Base-by-base conservation (phyloP, 1,140 invertebrate genomes). In the Radopholus similis region DNA sequence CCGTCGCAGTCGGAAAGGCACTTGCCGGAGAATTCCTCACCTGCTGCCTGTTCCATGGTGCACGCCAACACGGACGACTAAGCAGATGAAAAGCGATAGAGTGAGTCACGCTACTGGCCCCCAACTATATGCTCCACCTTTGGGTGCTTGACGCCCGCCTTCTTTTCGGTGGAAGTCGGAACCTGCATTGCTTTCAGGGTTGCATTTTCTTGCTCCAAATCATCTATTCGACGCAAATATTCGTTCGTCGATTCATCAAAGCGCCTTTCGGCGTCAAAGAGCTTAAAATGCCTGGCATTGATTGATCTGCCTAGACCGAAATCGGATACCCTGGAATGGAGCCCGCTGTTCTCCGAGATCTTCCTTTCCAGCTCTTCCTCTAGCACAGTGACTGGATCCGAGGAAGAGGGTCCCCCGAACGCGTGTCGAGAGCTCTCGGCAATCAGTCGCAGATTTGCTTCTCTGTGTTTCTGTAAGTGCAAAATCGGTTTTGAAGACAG, bases 311-410 rank as follows among this genome's bases (percentile, higher is more conserved):
- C 4, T 26, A 30, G 1, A 65, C 32, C 21, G 4, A 2, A 18
- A 13, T 9, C 13, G 32, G 23, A 64, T 64, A 70, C 69, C 51
- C 76, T 75, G 11, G 73, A 77, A 40, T 72, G 66, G 26, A 75
- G 63, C 30, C 62, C 64, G 18, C 77, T 38, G 37, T 74, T 74
- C 37, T 77, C 75, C 13, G 47, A 4, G 9, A 77, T 26, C 42
- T 74, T 72, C 26, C 73, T 38, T 23, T 75, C 73, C n/a, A 75
- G 42, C 53, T 75, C 73, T 30, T 76, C 73, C 60, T 75, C 73
- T 28, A 75, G 54, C 37, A 77, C 35, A 0, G 65, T 42, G 4
- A 58, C 32, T n/a, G 56, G 53, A 21, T 78, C 71, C 30, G 38
- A 35, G n/a, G 37, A 23, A 32, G 62, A 18, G 37, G 63, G 38